Evolutionary conservation across 2,113 vertebrate species (phyloP).

Genomic region (Pithys albifrons): DNA sequence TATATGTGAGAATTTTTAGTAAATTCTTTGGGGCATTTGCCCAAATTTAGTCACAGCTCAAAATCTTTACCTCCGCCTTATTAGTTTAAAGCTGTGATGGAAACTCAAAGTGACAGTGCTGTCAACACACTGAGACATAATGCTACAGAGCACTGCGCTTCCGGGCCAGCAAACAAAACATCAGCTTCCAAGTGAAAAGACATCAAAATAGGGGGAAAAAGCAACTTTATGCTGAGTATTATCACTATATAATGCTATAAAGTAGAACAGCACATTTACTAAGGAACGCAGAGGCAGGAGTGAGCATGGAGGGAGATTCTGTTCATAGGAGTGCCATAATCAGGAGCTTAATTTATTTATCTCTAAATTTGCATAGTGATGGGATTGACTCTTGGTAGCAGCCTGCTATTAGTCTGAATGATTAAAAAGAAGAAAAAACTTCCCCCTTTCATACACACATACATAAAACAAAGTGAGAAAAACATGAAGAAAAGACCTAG

Average conservation of each 20-base stretch:
- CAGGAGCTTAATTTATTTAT: neutral
- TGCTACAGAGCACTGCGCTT: conserved; percentile 1
- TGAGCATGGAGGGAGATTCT: neutral
- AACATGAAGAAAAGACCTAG: neutral
- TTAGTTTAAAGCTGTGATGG: conserved; percentile 36
- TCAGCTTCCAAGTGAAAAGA: conserved; percentile 8
- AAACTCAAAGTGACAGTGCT: neutral
- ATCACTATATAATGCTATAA: neutral
- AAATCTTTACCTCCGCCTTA: neutral
- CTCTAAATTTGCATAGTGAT: neutral
- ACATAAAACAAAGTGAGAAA: neutral
- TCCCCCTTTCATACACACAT: neutral
- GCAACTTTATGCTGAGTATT: neutral
- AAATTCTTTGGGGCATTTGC: conserved; percentile 12
- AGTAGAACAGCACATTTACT: neutral
- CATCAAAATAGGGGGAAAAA: neutral
- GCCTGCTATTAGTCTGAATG: neutral
- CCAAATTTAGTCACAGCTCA: conserved; percentile 21
- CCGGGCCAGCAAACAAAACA: neutral
- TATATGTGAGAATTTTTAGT: neutral
- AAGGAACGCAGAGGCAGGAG: neutral
- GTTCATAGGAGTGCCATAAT: neutral
- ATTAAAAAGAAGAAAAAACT: neutral
- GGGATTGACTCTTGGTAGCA: neutral
- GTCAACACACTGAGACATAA: conserved; percentile 23